These are phyloP conservation scores for Danio kyathit DNA, from an alignment of 2,797 vertebrate genomes.

Conservation along the genomic window DNA sequence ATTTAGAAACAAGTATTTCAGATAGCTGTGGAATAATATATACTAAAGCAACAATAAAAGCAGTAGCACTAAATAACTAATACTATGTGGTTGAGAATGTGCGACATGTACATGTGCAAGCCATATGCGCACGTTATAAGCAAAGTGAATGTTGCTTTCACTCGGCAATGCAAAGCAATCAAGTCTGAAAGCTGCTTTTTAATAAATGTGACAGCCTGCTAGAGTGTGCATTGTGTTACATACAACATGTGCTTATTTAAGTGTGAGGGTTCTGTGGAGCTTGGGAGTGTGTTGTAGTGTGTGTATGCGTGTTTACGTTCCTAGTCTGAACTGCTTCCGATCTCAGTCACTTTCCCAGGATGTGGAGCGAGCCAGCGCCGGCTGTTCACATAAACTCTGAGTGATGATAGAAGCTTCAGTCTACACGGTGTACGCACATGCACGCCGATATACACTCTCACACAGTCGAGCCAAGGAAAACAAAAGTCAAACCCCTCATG, in stretches of 20 bases:
- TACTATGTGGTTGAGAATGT: neutral
- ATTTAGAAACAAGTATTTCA: too few species aligned
- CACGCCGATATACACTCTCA: constrained; percentile 12
- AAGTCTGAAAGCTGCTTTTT: constrained; percentile 24
- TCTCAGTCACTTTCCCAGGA: constrained; percentile 53
- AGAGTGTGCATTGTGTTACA: constrained; percentile 27
- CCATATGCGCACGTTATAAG: neutral
- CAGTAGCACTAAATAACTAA: neutral
- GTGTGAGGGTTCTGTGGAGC: constrained; percentile 28
- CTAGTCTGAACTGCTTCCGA: constrained; percentile 53
- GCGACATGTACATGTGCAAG: neutral
- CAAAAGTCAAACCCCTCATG: constrained; percentile 41
- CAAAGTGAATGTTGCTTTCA: constrained; percentile 16
- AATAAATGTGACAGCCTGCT: constrained; percentile 30
- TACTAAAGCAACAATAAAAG: neutral
- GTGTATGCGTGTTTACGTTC: constrained; percentile 51
- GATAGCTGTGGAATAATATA: too few species aligned
- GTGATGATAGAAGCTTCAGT: constrained; percentile 56
- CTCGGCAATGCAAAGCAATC: neutral
- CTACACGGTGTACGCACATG: constrained; percentile 31
- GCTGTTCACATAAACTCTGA: constrained; percentile 64
- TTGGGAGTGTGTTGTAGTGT: constrained; percentile 16
- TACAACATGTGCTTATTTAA: constrained; percentile 31
- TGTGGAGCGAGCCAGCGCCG: constrained; percentile 44
- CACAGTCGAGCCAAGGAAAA: constrained; percentile 55